phyloP scores from a whole-genome alignment of 2,797 vertebrate species.

The Acanthurus tractus region DNA sequence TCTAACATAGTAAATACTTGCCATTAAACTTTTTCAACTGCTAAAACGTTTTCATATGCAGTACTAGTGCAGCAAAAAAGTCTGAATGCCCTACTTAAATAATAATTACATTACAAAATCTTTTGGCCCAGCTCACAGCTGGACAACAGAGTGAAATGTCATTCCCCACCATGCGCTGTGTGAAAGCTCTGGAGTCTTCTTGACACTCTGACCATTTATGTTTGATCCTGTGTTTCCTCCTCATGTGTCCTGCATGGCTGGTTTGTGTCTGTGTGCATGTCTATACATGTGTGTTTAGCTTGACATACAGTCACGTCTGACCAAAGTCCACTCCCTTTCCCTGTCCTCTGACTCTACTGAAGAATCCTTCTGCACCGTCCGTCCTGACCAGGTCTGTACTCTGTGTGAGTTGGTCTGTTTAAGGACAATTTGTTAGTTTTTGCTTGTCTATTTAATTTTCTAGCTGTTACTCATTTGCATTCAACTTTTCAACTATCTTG shows the following conservation, averaged over 20 bases:
- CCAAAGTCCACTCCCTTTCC: conserved; percentile 92
- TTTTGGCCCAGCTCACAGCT: not conserved
- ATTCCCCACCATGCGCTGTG: not conserved
- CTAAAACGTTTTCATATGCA: not conserved
- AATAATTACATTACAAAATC: no score
- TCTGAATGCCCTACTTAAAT: not conserved
- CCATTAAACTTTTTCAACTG: not conserved
- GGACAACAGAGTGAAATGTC: not conserved
- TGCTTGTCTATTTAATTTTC: not conserved
- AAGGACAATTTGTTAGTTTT: not conserved
- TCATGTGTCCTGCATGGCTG: conserved; percentile 51
- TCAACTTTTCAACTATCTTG: not conserved
- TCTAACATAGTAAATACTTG: not conserved
- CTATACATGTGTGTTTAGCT: conserved; percentile 68
- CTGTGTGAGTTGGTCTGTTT: not conserved
- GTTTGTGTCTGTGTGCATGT: conserved; percentile 21
- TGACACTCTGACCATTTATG: not conserved
- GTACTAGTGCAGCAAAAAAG: not conserved
- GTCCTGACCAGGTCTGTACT: conserved; percentile 88
- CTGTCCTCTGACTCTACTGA: conserved; percentile 91
- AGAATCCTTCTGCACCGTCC: conserved; percentile 91
- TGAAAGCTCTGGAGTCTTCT: conserved; percentile 21
- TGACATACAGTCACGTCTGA: conserved; percentile 86
- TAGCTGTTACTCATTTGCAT: conserved; percentile 9
- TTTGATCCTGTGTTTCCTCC: conserved; percentile 44